These are phyloP conservation scores for Boloria selene DNA, from an alignment of 2,888 invertebrate genomes.

Conservation along the genomic window DNA sequence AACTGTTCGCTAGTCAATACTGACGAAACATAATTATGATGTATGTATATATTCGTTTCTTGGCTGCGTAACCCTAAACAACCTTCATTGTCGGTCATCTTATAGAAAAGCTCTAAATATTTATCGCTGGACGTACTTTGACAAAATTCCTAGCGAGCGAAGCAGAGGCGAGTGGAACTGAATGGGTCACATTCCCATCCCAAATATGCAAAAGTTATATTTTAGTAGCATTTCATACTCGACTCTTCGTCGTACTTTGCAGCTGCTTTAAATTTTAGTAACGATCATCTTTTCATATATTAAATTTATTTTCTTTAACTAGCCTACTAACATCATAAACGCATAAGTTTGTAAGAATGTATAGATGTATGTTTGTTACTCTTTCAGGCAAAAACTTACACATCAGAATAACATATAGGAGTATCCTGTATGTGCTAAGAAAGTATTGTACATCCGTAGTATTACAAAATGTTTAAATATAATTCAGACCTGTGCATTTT, in stretches of 20 bases:
- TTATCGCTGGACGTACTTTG: slow-evolving; percentile 55
- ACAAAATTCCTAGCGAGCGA: slow-evolving; percentile 62
- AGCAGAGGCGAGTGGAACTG: slow-evolving; percentile 50
- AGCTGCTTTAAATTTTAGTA: slow-evolving; percentile 38
- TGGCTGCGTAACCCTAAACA: not conserved
- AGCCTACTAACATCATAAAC: too few species aligned
- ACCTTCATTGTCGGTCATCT: slow-evolving; percentile 30
- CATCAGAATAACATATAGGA: too few species aligned
- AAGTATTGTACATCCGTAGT: too few species aligned
- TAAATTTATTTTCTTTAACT: slow-evolving; percentile 39
- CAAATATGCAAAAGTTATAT: slow-evolving; percentile 63
- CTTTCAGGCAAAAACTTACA: too few species aligned
- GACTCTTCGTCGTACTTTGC: slow-evolving; percentile 38
- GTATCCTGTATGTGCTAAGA: too few species aligned
- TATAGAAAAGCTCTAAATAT: slow-evolving; percentile 48
- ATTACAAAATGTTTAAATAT: too few species aligned
- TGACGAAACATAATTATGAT: too few species aligned
- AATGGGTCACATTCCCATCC: slow-evolving; percentile 58
- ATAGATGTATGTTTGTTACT: too few species aligned
- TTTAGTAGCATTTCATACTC: slow-evolving; percentile 49
- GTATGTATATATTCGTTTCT: too few species aligned
- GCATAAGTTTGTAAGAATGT: too few species aligned
- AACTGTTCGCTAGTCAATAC: too few species aligned
- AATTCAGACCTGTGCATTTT: too few species aligned
- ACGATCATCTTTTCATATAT: slow-evolving; percentile 37